phyloP scores from a whole-genome alignment of 2,888 invertebrate genomes.

The Troglohyphantes excavatus region DNA sequence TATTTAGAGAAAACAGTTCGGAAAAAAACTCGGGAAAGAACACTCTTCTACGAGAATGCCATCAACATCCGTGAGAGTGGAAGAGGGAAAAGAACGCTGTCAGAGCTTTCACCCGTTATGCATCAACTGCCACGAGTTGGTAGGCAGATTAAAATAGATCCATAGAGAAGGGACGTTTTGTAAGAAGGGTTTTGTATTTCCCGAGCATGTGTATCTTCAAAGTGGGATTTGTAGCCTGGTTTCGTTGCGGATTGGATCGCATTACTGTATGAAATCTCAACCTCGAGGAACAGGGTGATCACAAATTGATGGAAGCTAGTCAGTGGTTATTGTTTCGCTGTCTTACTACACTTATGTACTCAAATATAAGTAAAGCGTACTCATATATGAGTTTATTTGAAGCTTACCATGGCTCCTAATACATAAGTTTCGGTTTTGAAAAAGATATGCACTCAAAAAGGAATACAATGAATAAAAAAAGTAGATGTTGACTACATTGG shows the following conservation, averaged over 20 bases:
- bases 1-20: not conserved
- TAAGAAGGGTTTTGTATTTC: slow-evolving; percentile 2
- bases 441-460: no score
- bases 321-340: no score
- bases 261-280: no score
- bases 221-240: not conserved
- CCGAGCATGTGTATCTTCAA: not conserved
- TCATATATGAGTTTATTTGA: no score
- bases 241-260: not conserved
- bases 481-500: no score
- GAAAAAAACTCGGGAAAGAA: slow-evolving; percentile 1
- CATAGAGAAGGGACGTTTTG: not conserved
- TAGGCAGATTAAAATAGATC: slow-evolving; percentile 35
- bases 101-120: slow-evolving; percentile 38
- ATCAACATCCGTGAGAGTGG: not conserved
- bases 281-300: no score
- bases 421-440: no score
- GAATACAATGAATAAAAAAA: no score
- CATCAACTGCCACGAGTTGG: slow-evolving; percentile 11
- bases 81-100: not conserved
- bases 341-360: no score
- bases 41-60: not conserved
- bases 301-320: no score
- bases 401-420: no score
- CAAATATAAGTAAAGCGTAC: no score